Evolutionary conservation across 2,113 vertebrate genomes (phyloP), one percentile per base, ranked within the genome.

Genomic region (Toxotes chatareus): DNA sequence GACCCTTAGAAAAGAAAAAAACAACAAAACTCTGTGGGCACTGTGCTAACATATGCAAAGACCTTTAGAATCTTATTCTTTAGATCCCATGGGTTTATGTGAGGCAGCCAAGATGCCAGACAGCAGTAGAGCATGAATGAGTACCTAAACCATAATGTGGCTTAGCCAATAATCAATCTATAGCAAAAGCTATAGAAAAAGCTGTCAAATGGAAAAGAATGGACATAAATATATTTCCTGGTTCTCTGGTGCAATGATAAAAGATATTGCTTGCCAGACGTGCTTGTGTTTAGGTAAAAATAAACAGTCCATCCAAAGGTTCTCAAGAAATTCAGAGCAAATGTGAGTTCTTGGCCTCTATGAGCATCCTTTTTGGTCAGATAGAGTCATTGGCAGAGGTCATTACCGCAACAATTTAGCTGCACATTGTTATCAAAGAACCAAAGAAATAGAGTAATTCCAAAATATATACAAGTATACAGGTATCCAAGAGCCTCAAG

Each of bases 41-140:
- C 60, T 36, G n/a, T 55, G 46, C 16, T 66, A 4, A 63, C 53
- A 13, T 31, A 31, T n/a, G 17, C 23, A 60, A n/a, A 77, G 27
- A 66, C 47, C 0, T 32, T 64, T 68, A 7, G 13, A 56, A 47
- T 73, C 19, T 13, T 17, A 63, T 57, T 79, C 17, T 74, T 63
- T 57, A 47, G n/a, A 40, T 79, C 40, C 10, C 12, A 42, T 40
- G 36, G 59, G 47, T 51, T 56, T 57, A 57, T 34, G 16, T n/a
- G 51, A 27, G 12, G 23, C 23, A 73, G 70, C 46, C 44, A 71
- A 49, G 36, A 61, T 19, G 17, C 44, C 21, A 17, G 55, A 51
- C 73, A 4, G 23, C 27, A 73, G 47, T 11, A 2, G 4, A 60
- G 8, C 7, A 14, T 23, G 4, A 40, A 40, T 9, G 9, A 9